Evolutionary conservation across 2,113 vertebrate genomes (phyloP), one percentile per base, ranked within the genome.

Genomic region (Chloebia gouldiae): DNA sequence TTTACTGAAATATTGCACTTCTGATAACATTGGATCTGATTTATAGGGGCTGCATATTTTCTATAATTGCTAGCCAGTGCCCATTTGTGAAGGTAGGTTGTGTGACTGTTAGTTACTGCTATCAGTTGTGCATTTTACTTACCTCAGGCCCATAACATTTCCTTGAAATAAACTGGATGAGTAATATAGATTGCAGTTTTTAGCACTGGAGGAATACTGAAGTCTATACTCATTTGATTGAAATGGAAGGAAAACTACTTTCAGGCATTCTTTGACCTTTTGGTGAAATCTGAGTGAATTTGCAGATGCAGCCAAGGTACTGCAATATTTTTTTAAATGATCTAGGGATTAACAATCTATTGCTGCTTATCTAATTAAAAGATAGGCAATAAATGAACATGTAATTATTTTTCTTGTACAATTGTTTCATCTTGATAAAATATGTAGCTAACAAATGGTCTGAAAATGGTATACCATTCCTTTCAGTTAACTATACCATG

Each of bases 211-310:
- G 73, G 73, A 94, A 75, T 87, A 68, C 72, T 79, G 80, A 76
- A 93, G 80, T 94, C 76, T 33, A 40, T 50, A 68, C 18, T 85
- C 54, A 82, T 90, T 95, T 88, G 63, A 95, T 85, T 94, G 79
- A 96, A 94, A 83, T 77, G 56, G 70, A 81, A 90, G 75, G 61
- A 84, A 90, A 96, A 83, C 70, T 81, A 16, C 80, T 96, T 95
- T 78, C 53, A 93, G 93, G 63, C 44, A 66, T 78, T 94, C 80
- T 70, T 65, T 95, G 44, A 94, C 83, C 84, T 96, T 93, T 87
- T 3, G 4, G 23, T 61, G 88, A 42, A 56, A 60, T 40, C 30
- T 76, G 15, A 93, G 35, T 73, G 63, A 88, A 92, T 93, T 71
- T 93, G 44, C 49, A 85, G 88, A 78, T 39, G 35, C 27, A 77